Evolutionary conservation across 2,888 invertebrate genomes (phyloP).

Genomic region (Mongoloraphidia duomilia): DNA sequence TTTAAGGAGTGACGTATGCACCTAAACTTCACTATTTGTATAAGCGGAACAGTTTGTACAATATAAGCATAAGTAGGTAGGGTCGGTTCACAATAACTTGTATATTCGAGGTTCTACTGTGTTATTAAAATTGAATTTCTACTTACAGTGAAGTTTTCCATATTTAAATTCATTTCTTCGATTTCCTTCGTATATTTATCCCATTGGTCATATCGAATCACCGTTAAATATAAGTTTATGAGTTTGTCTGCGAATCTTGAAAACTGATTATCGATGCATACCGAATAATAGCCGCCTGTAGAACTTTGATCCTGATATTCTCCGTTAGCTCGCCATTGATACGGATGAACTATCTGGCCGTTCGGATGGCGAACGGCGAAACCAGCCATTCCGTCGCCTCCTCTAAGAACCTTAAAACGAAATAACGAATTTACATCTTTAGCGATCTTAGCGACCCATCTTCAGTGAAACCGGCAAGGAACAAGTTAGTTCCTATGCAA

Average conservation of each 20-base stretch:
- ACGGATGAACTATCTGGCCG: slow-evolving; percentile 74
- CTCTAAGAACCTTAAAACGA: slow-evolving; percentile 61
- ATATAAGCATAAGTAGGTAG: too few relatives aligned
- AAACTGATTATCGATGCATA: slow-evolving; percentile 88
- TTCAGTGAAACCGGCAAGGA: too few relatives aligned
- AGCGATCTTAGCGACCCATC: too few relatives aligned
- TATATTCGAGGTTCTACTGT: not conserved
- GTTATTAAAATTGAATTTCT: slow-evolving; percentile 2
- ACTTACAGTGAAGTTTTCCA: slow-evolving; percentile 80
- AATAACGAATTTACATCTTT: slow-evolving; percentile 10
- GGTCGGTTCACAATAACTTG: not conserved
- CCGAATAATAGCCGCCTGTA: slow-evolving; percentile 73
- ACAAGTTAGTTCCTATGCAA: too few relatives aligned
- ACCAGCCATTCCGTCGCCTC: slow-evolving; percentile 89
- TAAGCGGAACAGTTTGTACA: too few relatives aligned
- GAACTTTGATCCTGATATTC: slow-evolving; percentile 77
- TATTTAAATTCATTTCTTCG: slow-evolving; percentile 72
- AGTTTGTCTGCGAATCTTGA: slow-evolving; percentile 81
- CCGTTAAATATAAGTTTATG: slow-evolving; percentile 79
- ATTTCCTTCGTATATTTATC: slow-evolving; percentile 81
- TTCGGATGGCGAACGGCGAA: slow-evolving; percentile 79
- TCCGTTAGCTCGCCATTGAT: slow-evolving; percentile 78
- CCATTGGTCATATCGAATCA: slow-evolving; percentile 88
- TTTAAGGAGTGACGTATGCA: too few relatives aligned
- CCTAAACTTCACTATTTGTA: too few relatives aligned